A percentile compares a stretch with the other conserved stretches of the same genome.
phyloP scores from a whole-genome alignment of 2,113 vertebrate genomes.

The Dolichallabes microphthalmus region DNA sequence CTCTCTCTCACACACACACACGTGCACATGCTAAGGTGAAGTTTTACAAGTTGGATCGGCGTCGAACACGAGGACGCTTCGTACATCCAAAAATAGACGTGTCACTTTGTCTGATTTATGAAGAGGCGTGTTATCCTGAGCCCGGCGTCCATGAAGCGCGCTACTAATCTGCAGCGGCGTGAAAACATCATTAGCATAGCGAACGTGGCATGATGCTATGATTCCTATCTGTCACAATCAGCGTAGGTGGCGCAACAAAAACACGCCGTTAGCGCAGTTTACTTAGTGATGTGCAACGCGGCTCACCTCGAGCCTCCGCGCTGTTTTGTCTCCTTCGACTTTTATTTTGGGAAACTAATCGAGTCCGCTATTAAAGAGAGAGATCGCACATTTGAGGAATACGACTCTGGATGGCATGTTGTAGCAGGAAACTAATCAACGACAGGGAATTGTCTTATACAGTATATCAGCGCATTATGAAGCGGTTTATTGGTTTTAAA shows the following conservation, averaged over 20 bases:
- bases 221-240: slow-evolving; percentile 18
- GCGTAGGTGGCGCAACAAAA: not conserved
- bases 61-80: not conserved
- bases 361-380: not conserved
- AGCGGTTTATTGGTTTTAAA: not conserved
- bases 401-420: not conserved
- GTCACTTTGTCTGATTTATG: slow-evolving; percentile 32
- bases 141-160: not conserved
- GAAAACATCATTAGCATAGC: slow-evolving; percentile 33
- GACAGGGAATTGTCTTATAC: not conserved
- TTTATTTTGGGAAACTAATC: not conserved
- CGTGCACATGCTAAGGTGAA: slow-evolving; percentile 25
- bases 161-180: not conserved
- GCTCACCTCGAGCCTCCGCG: not conserved
- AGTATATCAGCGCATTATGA: not conserved
- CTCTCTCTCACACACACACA: not conserved
- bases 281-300: not conserved
- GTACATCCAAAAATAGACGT: slow-evolving; percentile 1
- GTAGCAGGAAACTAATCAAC: not conserved
- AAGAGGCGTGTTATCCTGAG: slow-evolving; percentile 4
- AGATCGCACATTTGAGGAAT: not conserved
- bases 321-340: fast-evolving
- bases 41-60: slow-evolving; percentile 19
- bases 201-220: not conserved
- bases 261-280: not conserved